Evolutionary conservation across 2,797 vertebrate genomes (phyloP).

Genomic region (Falco cherrug): DNA sequence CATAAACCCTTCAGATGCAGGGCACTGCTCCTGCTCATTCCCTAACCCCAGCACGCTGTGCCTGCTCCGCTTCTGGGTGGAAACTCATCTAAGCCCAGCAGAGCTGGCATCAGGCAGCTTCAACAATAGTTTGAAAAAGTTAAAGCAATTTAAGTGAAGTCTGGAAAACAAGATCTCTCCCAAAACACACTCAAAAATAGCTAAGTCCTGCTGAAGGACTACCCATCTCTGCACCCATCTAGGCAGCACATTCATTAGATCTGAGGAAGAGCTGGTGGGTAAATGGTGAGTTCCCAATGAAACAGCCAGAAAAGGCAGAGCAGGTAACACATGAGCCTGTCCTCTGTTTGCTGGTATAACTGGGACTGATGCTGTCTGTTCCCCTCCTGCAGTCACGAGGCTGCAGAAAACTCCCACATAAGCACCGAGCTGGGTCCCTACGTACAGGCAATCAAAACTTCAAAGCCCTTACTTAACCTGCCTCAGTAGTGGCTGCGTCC

Average conservation of each 20-base stretch:
- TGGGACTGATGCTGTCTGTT: not conserved
- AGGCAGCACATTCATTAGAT: not conserved
- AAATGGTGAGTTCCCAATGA: fast-evolving
- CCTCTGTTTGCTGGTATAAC: not conserved
- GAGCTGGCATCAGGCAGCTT: not conserved
- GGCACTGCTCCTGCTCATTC: not conserved
- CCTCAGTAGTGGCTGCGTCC: fast-evolving
- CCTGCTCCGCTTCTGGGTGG: fast-evolving
- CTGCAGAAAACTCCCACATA: not conserved
- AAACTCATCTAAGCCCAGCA: not conserved
- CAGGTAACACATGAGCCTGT: not conserved
- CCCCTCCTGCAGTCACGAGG: not conserved
- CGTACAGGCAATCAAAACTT: fast-evolving
- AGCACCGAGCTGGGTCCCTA: not conserved
- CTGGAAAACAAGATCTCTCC: not conserved
- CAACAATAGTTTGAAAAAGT: fast-evolving
- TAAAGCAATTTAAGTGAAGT: not conserved
- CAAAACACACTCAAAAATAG: fast-evolving
- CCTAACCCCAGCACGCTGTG: not conserved
- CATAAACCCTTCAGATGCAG: not conserved
- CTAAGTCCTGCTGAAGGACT: not conserved
- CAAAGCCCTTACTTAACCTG: not conserved
- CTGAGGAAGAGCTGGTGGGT: not conserved
- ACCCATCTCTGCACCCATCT: fast-evolving
- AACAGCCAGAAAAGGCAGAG: not conserved